Evolutionary conservation across 2,888 invertebrate genomes (phyloP), one percentile per base, ranked within the genome.

Genomic region (Caenorhabditis sp.): DNA sequence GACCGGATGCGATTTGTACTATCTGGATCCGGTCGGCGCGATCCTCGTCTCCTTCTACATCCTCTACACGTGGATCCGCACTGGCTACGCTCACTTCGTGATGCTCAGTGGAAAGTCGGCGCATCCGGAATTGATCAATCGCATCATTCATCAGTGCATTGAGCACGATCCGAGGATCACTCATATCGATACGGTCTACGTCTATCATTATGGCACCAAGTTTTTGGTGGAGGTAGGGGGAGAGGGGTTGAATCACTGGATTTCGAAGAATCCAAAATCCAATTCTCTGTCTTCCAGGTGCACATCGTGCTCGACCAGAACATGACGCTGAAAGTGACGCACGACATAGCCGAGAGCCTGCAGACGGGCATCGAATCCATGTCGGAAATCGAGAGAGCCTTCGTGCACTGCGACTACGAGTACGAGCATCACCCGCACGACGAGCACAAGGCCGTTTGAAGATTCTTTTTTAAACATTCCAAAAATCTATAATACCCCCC

Each of bases 371-470:
- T 94, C 49, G 94, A 94, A 87, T 87, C 91, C 14, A 85, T 94
- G 59, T 90, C 91, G 14, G 92, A 93, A 82, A 93, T 94, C 4
- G 94, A 94, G 82, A 88, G 94, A 66, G 93, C 93, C 0, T 94
- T 94, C 88, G 94, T 94, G 0, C 94, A 94, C 86, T 88, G 93
- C n/a, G 94, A 94, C 88, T 94, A 93, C 86, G 93, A 94, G 86
- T 92, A 90, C 63, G 91, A 91, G 1, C 93, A 94, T 80, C 85
- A 92, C 66, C 93, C 93, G 0, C 87, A 87, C 19, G 92, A 92
- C 38, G 93, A 93, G 85, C 93, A 93, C 88, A 93, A 84, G 41
- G 35, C 59, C 49, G 84, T 84, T 26, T 84, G 59, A 54, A 24
- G 2, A 28, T 38, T 22, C 6, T 56, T 54, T 8, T n/a, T 0